These are phyloP conservation scores for Drosophila pallidifrons DNA, from an alignment of 1,140 invertebrate genomes.

Conservation along the genomic window DNA sequence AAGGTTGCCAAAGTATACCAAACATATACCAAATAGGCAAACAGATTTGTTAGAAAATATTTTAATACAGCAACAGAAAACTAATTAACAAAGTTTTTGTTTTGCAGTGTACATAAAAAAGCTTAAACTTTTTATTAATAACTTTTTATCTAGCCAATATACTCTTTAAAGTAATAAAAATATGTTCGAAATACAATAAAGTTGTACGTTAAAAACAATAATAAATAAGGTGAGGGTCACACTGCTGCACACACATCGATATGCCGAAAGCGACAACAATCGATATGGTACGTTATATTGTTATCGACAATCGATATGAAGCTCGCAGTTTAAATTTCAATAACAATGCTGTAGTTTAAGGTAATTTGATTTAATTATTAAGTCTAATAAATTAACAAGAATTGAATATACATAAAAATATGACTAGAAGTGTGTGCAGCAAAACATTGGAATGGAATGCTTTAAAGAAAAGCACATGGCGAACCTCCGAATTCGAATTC, in stretches of 20 bases:
- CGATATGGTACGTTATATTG: too few species aligned
- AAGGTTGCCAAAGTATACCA: not conserved
- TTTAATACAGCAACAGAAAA: too few species aligned
- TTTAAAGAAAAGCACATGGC: constrained; percentile 48
- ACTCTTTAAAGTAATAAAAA: too few species aligned
- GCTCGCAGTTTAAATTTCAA: not conserved
- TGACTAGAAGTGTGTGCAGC: constrained; percentile 58
- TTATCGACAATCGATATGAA: not conserved
- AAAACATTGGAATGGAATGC: constrained; percentile 14
- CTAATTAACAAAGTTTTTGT: too few species aligned
- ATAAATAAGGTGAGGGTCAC: too few species aligned
- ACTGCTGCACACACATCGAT: too few species aligned
- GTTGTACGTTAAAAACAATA: too few species aligned
- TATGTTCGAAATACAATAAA: too few species aligned
- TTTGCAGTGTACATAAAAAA: too few species aligned
- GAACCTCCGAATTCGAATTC: not conserved
- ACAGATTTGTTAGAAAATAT: too few species aligned
- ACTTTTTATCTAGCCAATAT: too few species aligned
- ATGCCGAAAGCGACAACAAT: not conserved
- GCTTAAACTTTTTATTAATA: too few species aligned
- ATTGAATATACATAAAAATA: constrained; percentile 33
- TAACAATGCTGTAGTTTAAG: not conserved
- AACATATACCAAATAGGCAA: not conserved
- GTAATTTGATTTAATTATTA: constrained; percentile 16
- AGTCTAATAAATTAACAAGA: constrained; percentile 19